Conservation (phyloP, 2,888 invertebrate genomes). For the Hirtodrosophila confusa region DNA sequence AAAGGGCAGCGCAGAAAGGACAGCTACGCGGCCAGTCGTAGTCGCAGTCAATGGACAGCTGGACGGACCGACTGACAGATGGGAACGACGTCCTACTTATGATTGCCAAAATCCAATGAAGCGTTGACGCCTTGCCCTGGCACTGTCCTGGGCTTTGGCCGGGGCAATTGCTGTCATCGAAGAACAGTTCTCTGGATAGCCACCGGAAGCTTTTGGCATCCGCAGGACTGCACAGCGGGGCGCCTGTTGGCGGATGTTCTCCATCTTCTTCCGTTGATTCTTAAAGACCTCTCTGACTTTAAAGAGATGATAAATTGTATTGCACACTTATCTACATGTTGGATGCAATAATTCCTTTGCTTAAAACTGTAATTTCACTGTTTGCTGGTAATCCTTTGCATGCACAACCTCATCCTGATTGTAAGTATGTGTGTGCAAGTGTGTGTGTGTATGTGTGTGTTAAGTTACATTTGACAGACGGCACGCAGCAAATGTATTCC, state of each 20-base stretch:
- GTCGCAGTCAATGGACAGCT: conserved; percentile 16
- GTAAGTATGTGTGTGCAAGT: conserved; percentile 1
- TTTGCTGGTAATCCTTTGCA: conserved; percentile 53
- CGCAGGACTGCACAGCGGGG: conserved; percentile 35
- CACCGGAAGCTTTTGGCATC: conserved; percentile 51
- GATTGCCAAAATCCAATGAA: conserved; percentile 65
- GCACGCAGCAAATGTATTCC: conserved; percentile 47
- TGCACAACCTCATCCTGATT: conserved; percentile 25
- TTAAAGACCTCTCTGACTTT: conserved; percentile 35
- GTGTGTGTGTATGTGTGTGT: conserved; percentile 27
- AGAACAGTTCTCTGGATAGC: conserved; percentile 43
- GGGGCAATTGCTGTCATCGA: conserved; percentile 60
- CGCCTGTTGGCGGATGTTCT: background rate
- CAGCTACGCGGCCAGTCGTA: conserved; percentile 21
- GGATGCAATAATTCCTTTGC: conserved; percentile 47
- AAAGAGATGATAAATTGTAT: conserved; percentile 26
- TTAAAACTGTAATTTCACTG: conserved; percentile 59
- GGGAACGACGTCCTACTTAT: conserved; percentile 46
- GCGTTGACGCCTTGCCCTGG: conserved; percentile 45
- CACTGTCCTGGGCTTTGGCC: background rate
- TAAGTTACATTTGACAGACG: conserved; percentile 48
- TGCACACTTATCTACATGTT: conserved; percentile 17
- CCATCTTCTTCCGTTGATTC: conserved; percentile 8
- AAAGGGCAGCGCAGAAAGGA: conserved; percentile 43
- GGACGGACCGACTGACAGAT: conserved; percentile 5